These are phyloP conservation scores for Catocala sponsa DNA, from an alignment of 2,888 invertebrate species.

Conservation along the genomic window DNA sequence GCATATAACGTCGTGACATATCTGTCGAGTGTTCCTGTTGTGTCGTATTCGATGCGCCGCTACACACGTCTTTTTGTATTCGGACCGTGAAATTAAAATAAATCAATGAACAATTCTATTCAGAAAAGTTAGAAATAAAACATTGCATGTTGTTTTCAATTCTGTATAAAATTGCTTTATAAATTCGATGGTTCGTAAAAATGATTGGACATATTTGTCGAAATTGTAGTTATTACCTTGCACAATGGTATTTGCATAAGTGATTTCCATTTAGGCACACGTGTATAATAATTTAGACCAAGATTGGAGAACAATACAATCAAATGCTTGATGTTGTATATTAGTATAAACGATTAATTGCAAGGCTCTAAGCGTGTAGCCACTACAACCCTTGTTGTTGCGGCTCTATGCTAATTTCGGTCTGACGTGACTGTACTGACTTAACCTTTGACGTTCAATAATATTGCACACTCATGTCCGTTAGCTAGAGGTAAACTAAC, in stretches of 20 bases:
- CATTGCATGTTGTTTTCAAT: constrained; percentile 3
- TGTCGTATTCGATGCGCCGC: constrained; percentile 38
- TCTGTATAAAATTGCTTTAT: constrained; percentile 9
- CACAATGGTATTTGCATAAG: too few species aligned
- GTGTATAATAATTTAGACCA: constrained; percentile 2
- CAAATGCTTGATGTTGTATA: constrained; percentile 17
- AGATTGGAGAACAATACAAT: constrained; percentile 26
- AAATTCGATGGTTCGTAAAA: background rate
- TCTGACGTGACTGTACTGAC: background rate
- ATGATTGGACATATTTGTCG: constrained; percentile 2
- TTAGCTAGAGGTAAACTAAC: too few species aligned
- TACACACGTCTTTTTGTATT: constrained; percentile 48
- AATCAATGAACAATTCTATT: constrained; percentile 36
- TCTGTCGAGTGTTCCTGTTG: constrained; percentile 43
- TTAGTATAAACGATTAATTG: constrained; percentile 35
- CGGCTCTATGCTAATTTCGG: constrained; percentile 4
- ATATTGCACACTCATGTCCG: background rate
- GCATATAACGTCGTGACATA: constrained; percentile 49
- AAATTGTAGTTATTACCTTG: background rate
- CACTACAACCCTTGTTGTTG: constrained; percentile 13
- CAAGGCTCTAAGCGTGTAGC: constrained; percentile 17
- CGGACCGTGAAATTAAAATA: constrained; percentile 59
- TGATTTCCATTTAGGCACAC: constrained; percentile 18
- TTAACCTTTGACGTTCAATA: too few species aligned
- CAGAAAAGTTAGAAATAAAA: constrained; percentile 8